These are phyloP conservation scores for Leucopsar rothschildi DNA, from an alignment of 2,113 vertebrate species.

Conservation along the genomic window DNA sequence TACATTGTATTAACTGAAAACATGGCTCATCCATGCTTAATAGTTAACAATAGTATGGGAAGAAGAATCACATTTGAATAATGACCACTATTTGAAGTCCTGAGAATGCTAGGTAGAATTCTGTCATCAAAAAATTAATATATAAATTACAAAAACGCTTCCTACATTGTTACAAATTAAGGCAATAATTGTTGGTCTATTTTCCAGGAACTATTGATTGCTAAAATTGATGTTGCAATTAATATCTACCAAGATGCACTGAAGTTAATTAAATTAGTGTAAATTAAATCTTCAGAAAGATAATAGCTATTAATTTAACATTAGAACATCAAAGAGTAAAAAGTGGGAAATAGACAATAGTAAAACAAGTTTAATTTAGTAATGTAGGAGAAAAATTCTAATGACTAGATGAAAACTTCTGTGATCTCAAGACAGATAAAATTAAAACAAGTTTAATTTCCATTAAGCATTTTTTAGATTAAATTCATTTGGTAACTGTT, in stretches of 20 bases:
- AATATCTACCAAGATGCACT: neutral
- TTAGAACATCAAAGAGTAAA: neutral
- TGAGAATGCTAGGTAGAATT: neutral
- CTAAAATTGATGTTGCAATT: neutral
- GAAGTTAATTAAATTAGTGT: neutral
- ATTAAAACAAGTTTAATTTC: neutral
- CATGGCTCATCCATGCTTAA: neutral
- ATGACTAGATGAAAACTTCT: neutral
- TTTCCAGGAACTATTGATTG: slow-evolving; percentile 23
- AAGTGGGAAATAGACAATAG: neutral
- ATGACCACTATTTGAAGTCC: neutral
- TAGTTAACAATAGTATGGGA: neutral
- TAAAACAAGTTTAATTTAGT: neutral
- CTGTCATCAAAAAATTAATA: neutral
- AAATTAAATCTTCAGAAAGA: neutral
- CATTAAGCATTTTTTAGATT: neutral
- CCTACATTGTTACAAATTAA: neutral
- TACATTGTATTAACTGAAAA: neutral
- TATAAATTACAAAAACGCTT: neutral
- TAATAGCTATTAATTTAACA: neutral
- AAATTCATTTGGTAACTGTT: neutral
- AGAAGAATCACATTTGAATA: neutral
- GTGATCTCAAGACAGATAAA: neutral
- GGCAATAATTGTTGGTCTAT: neutral
- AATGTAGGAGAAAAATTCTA: neutral